Evolutionary conservation across 2,888 invertebrate genomes (phyloP), one percentile per base, ranked within the genome.

Genomic region (Phlogophora meticulosa): DNA sequence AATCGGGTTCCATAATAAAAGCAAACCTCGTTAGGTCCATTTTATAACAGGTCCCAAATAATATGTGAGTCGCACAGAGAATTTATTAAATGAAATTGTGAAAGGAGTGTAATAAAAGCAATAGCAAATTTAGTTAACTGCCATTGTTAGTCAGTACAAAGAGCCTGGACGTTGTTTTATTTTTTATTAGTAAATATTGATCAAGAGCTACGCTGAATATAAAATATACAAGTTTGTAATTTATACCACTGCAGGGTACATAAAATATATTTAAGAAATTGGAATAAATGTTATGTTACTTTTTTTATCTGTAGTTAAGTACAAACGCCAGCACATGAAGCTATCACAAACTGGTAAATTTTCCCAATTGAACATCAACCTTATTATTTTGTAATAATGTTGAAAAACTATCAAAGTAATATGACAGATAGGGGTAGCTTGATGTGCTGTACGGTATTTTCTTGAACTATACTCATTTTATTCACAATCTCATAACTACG

Each of bases 1-100:
- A 76, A 76, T 2, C 61, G 57, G 52, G 53, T 51, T 73, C 32
- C 42, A 24, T 51, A 55, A 42, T 71, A 71, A 63, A 71, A 55
- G 43, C 45, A 46, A 59, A 55, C 15, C 76, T 63, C 42, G 77
- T 74, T 76, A 71, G 10, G 36, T 56, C 20, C 42, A 38, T 43
- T 59, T 63, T 36, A 46, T 60, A 56, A 63, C 45, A 71, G 52
- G 38, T 48, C 59, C 36, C 61, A 38, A 63, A 74, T 58, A 46
- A 48, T 51, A 70, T 43, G 38, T 36, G 62, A 32, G 46, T n/a
- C 40, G 9, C 24, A 36, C 7, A 49, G 38, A 38, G 40, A 48
- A 56, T 56, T 60, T 53, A 60, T 38, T 49, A 45, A 59, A 60
- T 49, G 0, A 45, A 51, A 60, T 42, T 53, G 40, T 48, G 2